Evolutionary conservation across 2,113 vertebrate genomes (phyloP).

Genomic region (Pimephales promelas): DNA sequence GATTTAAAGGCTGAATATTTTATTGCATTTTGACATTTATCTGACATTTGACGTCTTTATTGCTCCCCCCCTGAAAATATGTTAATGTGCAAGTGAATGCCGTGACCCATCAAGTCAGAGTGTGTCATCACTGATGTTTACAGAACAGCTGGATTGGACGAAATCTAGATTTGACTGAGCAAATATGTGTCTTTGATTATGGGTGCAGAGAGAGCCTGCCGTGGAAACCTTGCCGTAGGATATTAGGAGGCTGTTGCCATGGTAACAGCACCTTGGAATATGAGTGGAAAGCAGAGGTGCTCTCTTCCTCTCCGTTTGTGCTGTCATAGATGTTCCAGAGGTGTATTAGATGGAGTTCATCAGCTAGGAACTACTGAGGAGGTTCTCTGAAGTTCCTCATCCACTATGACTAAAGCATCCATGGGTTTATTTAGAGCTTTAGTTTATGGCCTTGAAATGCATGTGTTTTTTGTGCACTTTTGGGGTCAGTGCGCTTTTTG

Average conservation of each 20-base stretch:
- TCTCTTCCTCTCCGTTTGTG: slow-evolving; percentile 50
- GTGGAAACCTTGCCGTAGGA: slow-evolving; percentile 54
- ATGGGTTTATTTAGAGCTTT: slow-evolving; percentile 36
- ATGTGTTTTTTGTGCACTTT: neutral
- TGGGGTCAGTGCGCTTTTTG: slow-evolving; percentile 3
- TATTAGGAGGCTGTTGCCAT: slow-evolving; percentile 60
- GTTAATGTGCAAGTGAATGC: slow-evolving; percentile 54
- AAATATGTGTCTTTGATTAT: slow-evolving; percentile 59
- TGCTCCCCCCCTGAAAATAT: slow-evolving; percentile 55
- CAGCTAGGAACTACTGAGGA: slow-evolving; percentile 33
- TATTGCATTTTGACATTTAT: slow-evolving; percentile 62
- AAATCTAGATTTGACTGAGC: slow-evolving; percentile 49
- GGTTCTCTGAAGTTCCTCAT: slow-evolving; percentile 18
- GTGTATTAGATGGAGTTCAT: slow-evolving; percentile 49
- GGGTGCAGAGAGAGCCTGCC: slow-evolving; percentile 48
- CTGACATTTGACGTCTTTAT: slow-evolving; percentile 62
- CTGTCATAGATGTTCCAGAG: slow-evolving; percentile 49
- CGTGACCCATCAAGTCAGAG: slow-evolving; percentile 49
- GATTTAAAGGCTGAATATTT: slow-evolving; percentile 62
- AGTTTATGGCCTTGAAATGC: slow-evolving; percentile 10
- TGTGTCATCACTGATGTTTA: slow-evolving; percentile 56
- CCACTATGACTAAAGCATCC: slow-evolving; percentile 21
- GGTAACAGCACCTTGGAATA: slow-evolving; percentile 51
- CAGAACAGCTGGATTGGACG: slow-evolving; percentile 50
- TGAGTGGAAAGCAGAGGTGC: slow-evolving; percentile 55